These are phyloP conservation scores for Pangasius krempfi DNA, from an alignment of 2,797 vertebrate species.

Conservation along the genomic window DNA sequence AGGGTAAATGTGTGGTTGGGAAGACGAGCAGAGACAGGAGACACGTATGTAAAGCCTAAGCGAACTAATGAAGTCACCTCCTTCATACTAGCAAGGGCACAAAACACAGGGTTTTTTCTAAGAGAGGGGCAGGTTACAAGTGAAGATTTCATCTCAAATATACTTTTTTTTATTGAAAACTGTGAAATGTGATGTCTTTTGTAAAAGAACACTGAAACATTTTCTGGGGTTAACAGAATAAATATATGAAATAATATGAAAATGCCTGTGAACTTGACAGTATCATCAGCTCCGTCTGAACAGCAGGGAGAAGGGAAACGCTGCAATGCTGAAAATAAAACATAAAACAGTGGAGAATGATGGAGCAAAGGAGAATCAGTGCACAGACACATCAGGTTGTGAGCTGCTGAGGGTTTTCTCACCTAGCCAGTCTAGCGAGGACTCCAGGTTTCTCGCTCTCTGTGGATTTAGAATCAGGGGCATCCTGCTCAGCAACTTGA, in stretches of 20 bases:
- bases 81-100: slow-evolving; percentile 14
- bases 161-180: slow-evolving; percentile 15
- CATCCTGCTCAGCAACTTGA: slow-evolving; percentile 25
- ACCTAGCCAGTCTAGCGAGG: slow-evolving; percentile 51
- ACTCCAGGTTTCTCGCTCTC: slow-evolving; percentile 23
- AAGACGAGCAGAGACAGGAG: not conserved
- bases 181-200: not conserved
- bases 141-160: slow-evolving; percentile 19
- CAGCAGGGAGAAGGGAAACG: slow-evolving; percentile 50
- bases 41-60: slow-evolving; percentile 51
- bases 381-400: not conserved
- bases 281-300: slow-evolving; percentile 34
- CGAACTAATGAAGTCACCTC: slow-evolving; percentile 41
- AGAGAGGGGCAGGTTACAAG: slow-evolving; percentile 16
- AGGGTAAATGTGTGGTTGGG: slow-evolving; percentile 12
- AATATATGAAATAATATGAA: not conserved
- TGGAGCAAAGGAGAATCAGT: not conserved
- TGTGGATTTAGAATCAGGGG: slow-evolving; percentile 4
- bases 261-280: not conserved
- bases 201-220: not conserved
- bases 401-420: slow-evolving; percentile 8
- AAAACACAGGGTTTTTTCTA: slow-evolving; percentile 18
- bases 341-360: not conserved
- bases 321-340: slow-evolving; percentile 36
- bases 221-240: not conserved